These are phyloP conservation scores for Tenrec ecaudatus DNA, from an alignment of 2,113 vertebrate species.

Conservation along the genomic window DNA sequence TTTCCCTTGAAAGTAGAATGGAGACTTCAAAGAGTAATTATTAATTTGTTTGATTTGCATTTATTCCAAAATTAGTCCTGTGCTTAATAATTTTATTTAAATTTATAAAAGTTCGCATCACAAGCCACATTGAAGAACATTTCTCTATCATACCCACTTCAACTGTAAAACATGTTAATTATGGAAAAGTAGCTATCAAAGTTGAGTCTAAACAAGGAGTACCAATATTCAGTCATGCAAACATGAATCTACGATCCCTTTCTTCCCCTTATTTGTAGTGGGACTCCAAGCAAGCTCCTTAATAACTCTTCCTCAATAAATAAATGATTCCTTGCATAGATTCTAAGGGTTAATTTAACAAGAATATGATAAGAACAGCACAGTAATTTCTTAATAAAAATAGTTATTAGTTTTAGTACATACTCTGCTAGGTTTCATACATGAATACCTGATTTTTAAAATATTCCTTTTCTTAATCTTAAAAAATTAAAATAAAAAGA, in stretches of 20 bases:
- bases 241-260: not conserved
- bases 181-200: not conserved
- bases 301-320: too few relatives aligned
- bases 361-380: not conserved
- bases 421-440: too few relatives aligned
- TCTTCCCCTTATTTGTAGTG: not conserved
- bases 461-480: not conserved
- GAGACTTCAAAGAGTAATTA: not conserved
- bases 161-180: not conserved
- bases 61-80: not conserved
- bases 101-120: conserved; percentile 1
- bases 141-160: not conserved
- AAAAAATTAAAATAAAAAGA: not conserved
- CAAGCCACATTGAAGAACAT: not conserved
- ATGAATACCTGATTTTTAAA: not conserved
- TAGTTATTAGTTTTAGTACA: not conserved
- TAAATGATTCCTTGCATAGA: not conserved
- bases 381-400: not conserved
- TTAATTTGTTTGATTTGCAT: not conserved
- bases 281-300: not conserved
- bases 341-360: not conserved
- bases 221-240: not conserved
- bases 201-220: not conserved
- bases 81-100: not conserved
- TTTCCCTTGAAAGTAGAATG: conserved; percentile 41